phyloP scores from a whole-genome alignment of 2,888 invertebrate species.

The Aspidapion aeneum region DNA sequence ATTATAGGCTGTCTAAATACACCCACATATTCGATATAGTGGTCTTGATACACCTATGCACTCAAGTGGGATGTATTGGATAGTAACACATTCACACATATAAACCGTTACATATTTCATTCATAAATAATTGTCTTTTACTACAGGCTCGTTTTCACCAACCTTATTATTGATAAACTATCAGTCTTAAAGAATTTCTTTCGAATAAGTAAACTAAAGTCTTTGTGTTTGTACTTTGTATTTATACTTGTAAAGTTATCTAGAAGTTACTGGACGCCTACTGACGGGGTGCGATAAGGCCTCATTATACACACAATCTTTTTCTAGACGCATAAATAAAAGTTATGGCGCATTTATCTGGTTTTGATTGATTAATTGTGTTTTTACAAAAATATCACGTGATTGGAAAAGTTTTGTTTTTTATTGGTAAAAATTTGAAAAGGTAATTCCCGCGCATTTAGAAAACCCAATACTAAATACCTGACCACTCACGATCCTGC shows the following conservation, averaged over 20 bases:
- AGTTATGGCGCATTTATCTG: no score
- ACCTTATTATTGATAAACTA: neutral
- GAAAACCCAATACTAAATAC: no score
- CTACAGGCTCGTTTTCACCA: neutral
- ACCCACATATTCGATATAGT: neutral
- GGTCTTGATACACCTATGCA: neutral
- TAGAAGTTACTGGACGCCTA: neutral
- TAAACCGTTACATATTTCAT: neutral
- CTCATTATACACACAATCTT: neutral
- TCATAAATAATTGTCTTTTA: neutral
- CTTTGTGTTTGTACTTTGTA: neutral
- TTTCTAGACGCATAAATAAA: neutral
- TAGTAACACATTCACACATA: no score
- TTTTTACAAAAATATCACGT: neutral
- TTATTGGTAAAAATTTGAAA: no score
- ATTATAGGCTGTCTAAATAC: neutral
- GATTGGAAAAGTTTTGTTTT: no score
- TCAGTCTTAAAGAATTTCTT: neutral
- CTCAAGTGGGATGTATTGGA: neutral
- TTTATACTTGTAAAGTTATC: neutral
- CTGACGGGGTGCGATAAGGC: neutral
- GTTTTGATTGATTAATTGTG: neutral
- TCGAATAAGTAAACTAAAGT: neutral
- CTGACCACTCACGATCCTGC: no score
- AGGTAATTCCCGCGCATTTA: no score